Percentiles rank a stretch among this genome's conserved stretches.
phyloP scores from a whole-genome alignment of 1,140 invertebrate species.

The Lethrus apterus region DNA sequence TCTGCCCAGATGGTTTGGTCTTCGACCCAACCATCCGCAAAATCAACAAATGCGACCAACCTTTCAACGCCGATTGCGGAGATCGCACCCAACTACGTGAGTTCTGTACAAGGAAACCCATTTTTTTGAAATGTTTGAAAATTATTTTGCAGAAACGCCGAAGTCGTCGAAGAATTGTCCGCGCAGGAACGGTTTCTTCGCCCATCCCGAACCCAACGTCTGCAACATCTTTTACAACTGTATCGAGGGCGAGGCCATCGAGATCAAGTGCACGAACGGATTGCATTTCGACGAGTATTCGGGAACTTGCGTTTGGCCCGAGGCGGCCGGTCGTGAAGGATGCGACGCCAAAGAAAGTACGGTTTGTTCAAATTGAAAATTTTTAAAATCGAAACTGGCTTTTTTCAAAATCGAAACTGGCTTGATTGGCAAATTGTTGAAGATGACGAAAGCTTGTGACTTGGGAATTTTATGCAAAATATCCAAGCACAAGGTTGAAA shows the following conservation, averaged over 20 bases:
- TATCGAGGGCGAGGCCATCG: constrained; percentile 72
- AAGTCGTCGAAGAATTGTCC: constrained; percentile 67
- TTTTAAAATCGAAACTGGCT: not conserved
- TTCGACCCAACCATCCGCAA: constrained; percentile 77
- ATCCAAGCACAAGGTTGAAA: too few species aligned
- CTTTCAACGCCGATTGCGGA: constrained; percentile 83
- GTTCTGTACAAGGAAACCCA: constrained; percentile 30
- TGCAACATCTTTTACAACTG: constrained; percentile 87
- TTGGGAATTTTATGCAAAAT: too few species aligned
- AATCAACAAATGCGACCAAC: constrained; percentile 83
- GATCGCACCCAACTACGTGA: constrained; percentile 80
- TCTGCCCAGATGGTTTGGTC: constrained; percentile 79
- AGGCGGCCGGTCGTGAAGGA: constrained; percentile 66
- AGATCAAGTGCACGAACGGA: constrained; percentile 75
- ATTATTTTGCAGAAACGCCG: constrained; percentile 58
- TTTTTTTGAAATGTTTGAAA: not conserved
- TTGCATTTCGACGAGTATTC: constrained; percentile 82
- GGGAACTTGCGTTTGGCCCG: constrained; percentile 83
- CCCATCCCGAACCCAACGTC: constrained; percentile 69
- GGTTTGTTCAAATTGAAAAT: not conserved
- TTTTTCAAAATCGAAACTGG: too few species aligned
- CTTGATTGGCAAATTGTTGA: too few species aligned
- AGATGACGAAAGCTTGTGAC: too few species aligned
- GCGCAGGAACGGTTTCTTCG: constrained; percentile 79
- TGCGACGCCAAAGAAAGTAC: constrained; percentile 45